phyloP scores from a whole-genome alignment of 2,888 invertebrate species.

The Macrophya annulata region DNA sequence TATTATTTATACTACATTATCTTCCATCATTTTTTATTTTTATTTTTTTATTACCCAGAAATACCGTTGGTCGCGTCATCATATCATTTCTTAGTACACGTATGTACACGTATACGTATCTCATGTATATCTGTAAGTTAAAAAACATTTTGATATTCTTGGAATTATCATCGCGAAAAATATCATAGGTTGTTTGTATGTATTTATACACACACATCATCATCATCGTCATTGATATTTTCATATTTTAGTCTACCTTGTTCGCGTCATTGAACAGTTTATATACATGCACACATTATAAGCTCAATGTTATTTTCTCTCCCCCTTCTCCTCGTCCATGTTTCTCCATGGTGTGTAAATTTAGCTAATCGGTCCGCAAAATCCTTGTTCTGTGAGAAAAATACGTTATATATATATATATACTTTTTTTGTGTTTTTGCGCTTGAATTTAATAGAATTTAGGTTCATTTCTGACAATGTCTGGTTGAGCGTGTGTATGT shows the following conservation, averaged over 20 bases:
- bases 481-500: no score
- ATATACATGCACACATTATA: background rate
- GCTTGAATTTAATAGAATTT: no score
- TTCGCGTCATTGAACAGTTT: background rate
- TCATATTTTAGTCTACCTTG: background rate
- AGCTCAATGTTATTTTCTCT: conserved; percentile 17
- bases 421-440: no score
- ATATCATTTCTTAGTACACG: background rate
- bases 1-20: background rate
- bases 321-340: background rate
- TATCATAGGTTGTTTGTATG: no score
- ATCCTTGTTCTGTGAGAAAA: background rate
- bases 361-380: background rate
- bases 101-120: no score
- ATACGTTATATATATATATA: background rate
- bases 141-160: no score
- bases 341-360: background rate
- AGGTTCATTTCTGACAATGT: no score
- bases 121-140: no score
- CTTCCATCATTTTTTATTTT: background rate
- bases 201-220: no score
- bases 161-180: background rate
- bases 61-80: background rate
- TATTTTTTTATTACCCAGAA: background rate
- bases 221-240: conserved; percentile 4